Percentiles rank a stretch among this genome's conserved stretches.
Evolutionary conservation across 1,140 invertebrate genomes (phyloP).

Genomic region (Trichomalopsis sarcophagae): DNA sequence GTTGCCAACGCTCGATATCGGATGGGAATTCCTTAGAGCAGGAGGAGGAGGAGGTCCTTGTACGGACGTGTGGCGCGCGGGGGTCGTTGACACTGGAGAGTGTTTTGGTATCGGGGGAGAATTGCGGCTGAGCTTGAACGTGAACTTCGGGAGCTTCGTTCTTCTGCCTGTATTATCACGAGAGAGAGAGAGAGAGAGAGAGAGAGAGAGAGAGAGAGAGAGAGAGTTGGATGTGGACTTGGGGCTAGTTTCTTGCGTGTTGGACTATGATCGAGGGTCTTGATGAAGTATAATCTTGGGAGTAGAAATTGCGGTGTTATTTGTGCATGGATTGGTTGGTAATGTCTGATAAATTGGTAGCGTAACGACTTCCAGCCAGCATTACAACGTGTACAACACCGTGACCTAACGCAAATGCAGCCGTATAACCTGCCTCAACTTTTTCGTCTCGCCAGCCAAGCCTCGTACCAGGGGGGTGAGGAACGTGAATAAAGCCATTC

Average conservation of each 20-base stretch:
- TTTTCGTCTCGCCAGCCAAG: background rate
- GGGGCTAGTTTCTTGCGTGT: background rate
- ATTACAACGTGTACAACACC: background rate
- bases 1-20: conserved; percentile 37
- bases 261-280: background rate
- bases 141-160: conserved; percentile 50
- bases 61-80: background rate
- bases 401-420: background rate
- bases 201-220: no score
- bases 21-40: conserved; percentile 7
- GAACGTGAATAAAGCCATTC: no score
- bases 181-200: no score
- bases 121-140: conserved; percentile 11
- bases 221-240: background rate
- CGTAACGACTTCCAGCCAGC: background rate
- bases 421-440: conserved; percentile 26
- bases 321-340: background rate
- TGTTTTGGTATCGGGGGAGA: background rate
- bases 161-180: background rate
- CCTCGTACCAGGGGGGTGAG: no score
- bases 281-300: background rate
- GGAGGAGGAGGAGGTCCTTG: background rate
- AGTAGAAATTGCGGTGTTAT: no score
- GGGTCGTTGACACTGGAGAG: conserved; percentile 35
- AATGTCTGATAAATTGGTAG: background rate